These are phyloP conservation scores for Eupristina koningsbergeri DNA, from an alignment of 1,140 invertebrate genomes.

Conservation along the genomic window DNA sequence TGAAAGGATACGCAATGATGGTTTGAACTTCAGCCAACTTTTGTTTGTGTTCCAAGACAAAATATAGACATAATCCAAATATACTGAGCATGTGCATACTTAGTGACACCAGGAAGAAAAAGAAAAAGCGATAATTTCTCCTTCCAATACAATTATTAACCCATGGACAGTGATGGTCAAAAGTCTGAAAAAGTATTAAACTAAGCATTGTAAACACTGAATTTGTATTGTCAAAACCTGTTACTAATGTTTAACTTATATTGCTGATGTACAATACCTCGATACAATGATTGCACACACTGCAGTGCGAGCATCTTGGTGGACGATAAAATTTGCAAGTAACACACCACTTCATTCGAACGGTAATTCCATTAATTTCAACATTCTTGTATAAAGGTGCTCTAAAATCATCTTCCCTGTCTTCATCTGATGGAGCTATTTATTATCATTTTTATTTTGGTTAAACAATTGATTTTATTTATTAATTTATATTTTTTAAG, in stretches of 20 bases:
- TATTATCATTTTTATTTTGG: constrained; percentile 37
- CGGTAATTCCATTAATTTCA: constrained; percentile 97
- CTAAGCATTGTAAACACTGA: constrained; percentile 14
- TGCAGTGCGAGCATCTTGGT: constrained; percentile 98
- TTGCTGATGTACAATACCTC: too few relatives aligned
- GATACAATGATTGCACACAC: constrained; percentile 98
- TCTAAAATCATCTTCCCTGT: constrained; percentile 96
- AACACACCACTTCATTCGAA: constrained; percentile 99
- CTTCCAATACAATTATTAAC: constrained; percentile 99
- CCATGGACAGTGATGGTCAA: constrained; percentile 99
- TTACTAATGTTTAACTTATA: too few relatives aligned
- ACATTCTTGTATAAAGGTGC: constrained; percentile 98
- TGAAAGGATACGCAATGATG: constrained; percentile 93
- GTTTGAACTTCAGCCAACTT: constrained; percentile 85
- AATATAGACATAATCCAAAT: constrained; percentile 93
- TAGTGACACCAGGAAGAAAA: constrained; percentile 97
- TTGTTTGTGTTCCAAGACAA: constrained; percentile 89
- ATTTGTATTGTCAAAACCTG: not conserved
- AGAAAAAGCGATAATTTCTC: constrained; percentile 98
- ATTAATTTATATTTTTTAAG: not conserved
- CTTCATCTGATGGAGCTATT: constrained; percentile 95
- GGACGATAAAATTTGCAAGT: constrained; percentile 99
- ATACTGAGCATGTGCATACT: constrained; percentile 98
- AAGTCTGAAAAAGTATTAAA: constrained; percentile 81
- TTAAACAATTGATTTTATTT: constrained; percentile 38